These are phyloP conservation scores for Apomyelois bistriatella DNA, from an alignment of 2,888 invertebrate species.

Conservation along the genomic window DNA sequence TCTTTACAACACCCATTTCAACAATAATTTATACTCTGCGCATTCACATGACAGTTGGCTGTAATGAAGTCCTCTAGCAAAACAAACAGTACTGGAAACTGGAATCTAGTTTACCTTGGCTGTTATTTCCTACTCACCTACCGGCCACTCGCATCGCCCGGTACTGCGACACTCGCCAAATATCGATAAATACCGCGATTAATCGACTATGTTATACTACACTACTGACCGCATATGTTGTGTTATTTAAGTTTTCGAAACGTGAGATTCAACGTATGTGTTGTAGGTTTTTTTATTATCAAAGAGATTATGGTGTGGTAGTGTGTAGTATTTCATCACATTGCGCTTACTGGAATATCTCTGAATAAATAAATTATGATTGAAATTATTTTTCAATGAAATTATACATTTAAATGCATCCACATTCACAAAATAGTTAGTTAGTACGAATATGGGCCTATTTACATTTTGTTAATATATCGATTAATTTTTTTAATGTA, in stretches of 20 bases:
- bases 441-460: too few species aligned
- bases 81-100: slow-evolving; percentile 56
- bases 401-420: too few species aligned
- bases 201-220: slow-evolving; percentile 1
- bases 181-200: slow-evolving; percentile 14
- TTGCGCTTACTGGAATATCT: neutral
- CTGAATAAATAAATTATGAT: neutral
- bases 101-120: slow-evolving; percentile 73
- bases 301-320: neutral
- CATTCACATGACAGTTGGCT: slow-evolving; percentile 5
- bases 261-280: neutral
- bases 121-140: slow-evolving; percentile 68
- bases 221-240: slow-evolving; percentile 3
- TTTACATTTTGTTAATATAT: too few species aligned
- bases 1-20: neutral
- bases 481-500: too few species aligned
- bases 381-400: too few species aligned
- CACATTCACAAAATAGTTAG: too few species aligned
- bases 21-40: neutral
- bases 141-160: slow-evolving; percentile 35
- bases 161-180: slow-evolving; percentile 17
- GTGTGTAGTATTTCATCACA: neutral
- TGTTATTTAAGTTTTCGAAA: neutral
- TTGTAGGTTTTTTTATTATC: neutral
- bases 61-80: slow-evolving; percentile 48